These are phyloP conservation scores for Nomada goodeniana DNA, from an alignment of 2,888 invertebrate species.

Conservation along the genomic window DNA sequence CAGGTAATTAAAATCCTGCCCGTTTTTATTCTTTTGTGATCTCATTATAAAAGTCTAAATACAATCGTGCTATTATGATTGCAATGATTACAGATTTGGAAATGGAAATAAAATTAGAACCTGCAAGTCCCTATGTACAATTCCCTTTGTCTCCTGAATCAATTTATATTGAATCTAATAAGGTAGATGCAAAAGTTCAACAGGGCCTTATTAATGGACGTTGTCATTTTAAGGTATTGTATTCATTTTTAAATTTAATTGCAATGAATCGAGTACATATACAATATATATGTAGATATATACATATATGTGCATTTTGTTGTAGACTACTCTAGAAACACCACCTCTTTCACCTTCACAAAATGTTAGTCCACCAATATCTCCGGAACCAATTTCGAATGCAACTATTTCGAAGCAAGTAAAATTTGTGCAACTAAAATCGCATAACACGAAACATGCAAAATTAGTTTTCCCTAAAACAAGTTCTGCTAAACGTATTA, in stretches of 20 bases:
- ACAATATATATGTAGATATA: no score
- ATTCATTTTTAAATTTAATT: background rate
- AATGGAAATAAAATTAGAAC: slow-evolving; percentile 75
- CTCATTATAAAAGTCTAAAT: background rate
- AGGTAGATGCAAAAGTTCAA: slow-evolving; percentile 73
- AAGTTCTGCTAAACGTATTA: slow-evolving; percentile 75
- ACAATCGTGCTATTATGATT: slow-evolving; percentile 9
- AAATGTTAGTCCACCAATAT: slow-evolving; percentile 79
- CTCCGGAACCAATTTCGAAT: slow-evolving; percentile 73
- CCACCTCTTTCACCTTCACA: slow-evolving; percentile 84
- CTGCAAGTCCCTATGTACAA: slow-evolving; percentile 69
- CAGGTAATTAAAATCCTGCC: slow-evolving; percentile 38
- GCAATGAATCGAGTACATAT: background rate
- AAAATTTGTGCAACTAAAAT: slow-evolving; percentile 77
- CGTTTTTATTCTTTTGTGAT: background rate
- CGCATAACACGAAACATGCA: slow-evolving; percentile 73
- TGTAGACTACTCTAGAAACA: slow-evolving; percentile 79
- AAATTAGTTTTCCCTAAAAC: slow-evolving; percentile 67
- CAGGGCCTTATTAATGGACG: slow-evolving; percentile 34
- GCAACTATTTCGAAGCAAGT: slow-evolving; percentile 62
- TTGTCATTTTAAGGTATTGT: slow-evolving; percentile 67
- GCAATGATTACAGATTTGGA: slow-evolving; percentile 38
- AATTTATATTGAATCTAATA: slow-evolving; percentile 77
- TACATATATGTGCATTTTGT: background rate
- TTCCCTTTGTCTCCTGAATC: slow-evolving; percentile 77